phyloP scores from a whole-genome alignment of 2,113 vertebrate genomes.

The Cyanoramphus novaezelandiae region DNA sequence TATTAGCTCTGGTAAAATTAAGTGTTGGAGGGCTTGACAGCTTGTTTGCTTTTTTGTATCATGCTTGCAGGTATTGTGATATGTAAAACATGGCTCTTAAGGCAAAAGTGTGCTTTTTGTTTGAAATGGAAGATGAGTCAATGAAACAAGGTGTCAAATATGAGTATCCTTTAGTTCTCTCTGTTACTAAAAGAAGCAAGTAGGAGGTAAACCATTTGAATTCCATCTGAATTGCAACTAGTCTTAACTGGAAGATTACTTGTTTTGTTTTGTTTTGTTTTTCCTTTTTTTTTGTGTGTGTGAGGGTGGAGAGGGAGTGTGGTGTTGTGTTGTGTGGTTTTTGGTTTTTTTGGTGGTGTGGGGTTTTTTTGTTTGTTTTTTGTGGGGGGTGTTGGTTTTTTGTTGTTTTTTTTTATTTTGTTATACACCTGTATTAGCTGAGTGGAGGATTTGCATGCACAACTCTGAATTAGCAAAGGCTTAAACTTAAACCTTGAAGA shows the following conservation, averaged over 20 bases:
- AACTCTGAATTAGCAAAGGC: neutral
- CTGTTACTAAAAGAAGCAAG: neutral
- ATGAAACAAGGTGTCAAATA: neutral
- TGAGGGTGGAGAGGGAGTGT: too few species aligned
- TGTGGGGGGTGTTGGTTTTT: too few species aligned
- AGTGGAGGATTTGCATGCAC: neutral
- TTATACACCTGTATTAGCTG: neutral
- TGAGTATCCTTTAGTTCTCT: slow-evolving; percentile 3
- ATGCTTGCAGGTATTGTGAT: neutral
- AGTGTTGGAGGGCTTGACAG: neutral
- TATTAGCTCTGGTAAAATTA: neutral
- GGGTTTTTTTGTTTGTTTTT: neutral
- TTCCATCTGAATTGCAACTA: neutral
- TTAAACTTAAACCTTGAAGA: neutral
- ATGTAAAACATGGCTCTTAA: neutral
- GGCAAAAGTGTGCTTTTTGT: neutral
- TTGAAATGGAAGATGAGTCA: neutral
- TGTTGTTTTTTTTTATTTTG: too few species aligned
- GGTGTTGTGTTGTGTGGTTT: too few species aligned
- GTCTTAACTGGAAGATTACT: neutral
- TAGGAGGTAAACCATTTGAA: neutral
- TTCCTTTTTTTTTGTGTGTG: neutral
- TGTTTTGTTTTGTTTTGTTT: too few species aligned
- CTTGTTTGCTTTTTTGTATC: neutral
- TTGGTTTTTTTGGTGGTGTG: too few species aligned